A percentile compares a stretch with the other conserved stretches of the same genome.
Evolutionary conservation across 2,797 vertebrate species (phyloP).

Genomic region (Chelmon rostratus): DNA sequence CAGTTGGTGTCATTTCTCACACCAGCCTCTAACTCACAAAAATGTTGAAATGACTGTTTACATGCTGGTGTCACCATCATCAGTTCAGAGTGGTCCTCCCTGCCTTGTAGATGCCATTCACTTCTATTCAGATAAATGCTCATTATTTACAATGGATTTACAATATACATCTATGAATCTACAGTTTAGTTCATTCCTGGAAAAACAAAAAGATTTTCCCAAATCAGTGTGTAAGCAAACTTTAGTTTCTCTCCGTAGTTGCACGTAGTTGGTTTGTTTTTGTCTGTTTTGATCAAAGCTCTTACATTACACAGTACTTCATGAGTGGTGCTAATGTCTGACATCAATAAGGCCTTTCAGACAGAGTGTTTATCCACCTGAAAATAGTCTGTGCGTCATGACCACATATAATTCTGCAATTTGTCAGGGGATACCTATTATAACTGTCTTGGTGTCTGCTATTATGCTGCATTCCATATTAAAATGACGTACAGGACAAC

Average conservation of each 20-base stretch:
- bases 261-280: too few relatives aligned
- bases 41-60: not conserved
- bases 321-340: not conserved
- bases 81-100: not conserved
- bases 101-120: not conserved
- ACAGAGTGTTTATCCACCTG: slow-evolving; percentile 28
- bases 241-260: not conserved
- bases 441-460: not conserved
- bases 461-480: not conserved
- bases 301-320: too few relatives aligned
- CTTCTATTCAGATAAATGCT: not conserved
- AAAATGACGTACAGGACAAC: not conserved
- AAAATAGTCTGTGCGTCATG: slow-evolving; percentile 19
- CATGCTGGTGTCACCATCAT: not conserved
- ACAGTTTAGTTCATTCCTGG: not conserved
- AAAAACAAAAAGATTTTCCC: not conserved
- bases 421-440: not conserved
- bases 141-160: not conserved
- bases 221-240: not conserved
- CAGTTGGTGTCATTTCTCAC: not conserved
- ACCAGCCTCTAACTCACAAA: not conserved
- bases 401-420: not conserved
- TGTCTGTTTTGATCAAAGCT: not conserved
- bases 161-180: not conserved
- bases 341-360: not conserved